phyloP scores from a whole-genome alignment of 2,113 vertebrate species.

The Bubo bubo region DNA sequence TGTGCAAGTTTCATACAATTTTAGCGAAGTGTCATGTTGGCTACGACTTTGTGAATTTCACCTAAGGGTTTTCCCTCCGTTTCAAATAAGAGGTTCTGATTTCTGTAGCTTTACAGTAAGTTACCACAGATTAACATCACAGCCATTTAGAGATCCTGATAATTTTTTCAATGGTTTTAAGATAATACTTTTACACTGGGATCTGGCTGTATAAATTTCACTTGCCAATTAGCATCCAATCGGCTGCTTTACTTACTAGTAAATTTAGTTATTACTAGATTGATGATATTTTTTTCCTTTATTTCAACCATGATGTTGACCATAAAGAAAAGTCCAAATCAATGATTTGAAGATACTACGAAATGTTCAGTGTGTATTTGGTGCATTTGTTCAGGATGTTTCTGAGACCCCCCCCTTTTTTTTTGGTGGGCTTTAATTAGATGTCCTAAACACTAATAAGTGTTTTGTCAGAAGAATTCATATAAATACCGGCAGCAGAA shows the following conservation, averaged over 20 bases:
- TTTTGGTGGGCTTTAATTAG: background rate
- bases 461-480: background rate
- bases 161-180: background rate
- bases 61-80: background rate
- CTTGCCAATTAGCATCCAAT: background rate
- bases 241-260: background rate
- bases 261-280: background rate
- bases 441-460: background rate
- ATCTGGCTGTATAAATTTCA: background rate
- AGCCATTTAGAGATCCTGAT: fast-evolving
- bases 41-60: background rate
- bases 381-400: background rate
- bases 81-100: background rate
- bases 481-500: background rate
- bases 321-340: background rate
- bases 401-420: background rate
- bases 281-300: background rate
- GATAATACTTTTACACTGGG: background rate
- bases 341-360: background rate
- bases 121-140: background rate
- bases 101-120: background rate
- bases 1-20: background rate
- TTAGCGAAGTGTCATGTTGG: background rate
- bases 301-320: background rate
- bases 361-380: background rate